Evolutionary conservation across 2,888 invertebrate genomes (phyloP), one percentile per base, ranked within the genome.

Genomic region (Melanostoma mellinum): DNA sequence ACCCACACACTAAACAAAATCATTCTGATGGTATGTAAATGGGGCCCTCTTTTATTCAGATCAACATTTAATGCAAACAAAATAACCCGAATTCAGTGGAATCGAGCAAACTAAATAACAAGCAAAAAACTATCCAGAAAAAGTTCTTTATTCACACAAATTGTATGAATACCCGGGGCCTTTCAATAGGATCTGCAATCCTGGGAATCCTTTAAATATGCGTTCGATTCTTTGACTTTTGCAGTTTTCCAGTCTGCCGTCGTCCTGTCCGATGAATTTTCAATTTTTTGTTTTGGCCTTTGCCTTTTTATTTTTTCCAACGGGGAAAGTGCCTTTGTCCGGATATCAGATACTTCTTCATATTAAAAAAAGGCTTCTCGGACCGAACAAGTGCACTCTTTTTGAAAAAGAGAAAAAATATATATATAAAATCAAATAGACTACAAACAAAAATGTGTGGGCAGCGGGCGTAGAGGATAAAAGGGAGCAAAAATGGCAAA

Each of bases 1-100:
- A 46, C 32, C 42, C 6, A 44, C 60, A 35, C 44, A 10, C 44
- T 46, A 60, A 10, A 60, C 10, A 44, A 33, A 58, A 60, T 10
- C n/a, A n/a, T 10, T n/a, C 10, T 46, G 10, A 46, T 20, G 10
- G 10, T 46, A 46, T 46, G 44, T 46, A 46, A 46, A 46, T 46
- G 44, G 44, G 44, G n/a, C 44, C 63, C 35, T 50, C 38, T 63
- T 56, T n/a, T 48, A 38, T 63, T 50, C 38, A 38, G 50, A 48
- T 50, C 50, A 38, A 63, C 50, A 63, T 63, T 63, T 63, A 63
- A 63, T 63, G 63, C 50, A 78, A 78, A 72, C 72, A 77, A 52
- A 71, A 71, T 38, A 71, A 48, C 53, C 53, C 40, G n/a, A 44
- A 73, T 9, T 40, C 38, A n/a, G 20, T n/a, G 46, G 46, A 63